phyloP scores from a whole-genome alignment of 2,888 invertebrate species.

The Phyto melanocephala region DNA sequence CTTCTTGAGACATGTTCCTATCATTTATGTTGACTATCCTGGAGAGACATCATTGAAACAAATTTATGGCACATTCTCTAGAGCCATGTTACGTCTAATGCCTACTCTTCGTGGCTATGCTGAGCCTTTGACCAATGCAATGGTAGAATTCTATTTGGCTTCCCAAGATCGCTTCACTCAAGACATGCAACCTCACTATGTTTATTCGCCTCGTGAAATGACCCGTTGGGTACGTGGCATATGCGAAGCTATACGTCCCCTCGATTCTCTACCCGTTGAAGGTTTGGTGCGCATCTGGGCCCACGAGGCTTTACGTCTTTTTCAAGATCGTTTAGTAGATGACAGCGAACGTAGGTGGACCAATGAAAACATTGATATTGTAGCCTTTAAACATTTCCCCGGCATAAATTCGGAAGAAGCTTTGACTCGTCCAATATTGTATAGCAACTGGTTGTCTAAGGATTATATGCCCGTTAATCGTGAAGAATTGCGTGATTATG shows the following conservation, averaged over 20 bases:
- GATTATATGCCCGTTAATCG: conserved; percentile 98
- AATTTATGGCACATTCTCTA: conserved; percentile 99
- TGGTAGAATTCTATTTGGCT: conserved; percentile 98
- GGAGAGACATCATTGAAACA: conserved; percentile 98
- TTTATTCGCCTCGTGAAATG: conserved; percentile 99
- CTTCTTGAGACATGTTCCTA: conserved; percentile 95
- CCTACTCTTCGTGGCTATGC: conserved; percentile 95
- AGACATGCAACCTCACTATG: conserved; percentile 99
- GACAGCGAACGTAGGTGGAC: conserved; percentile 98
- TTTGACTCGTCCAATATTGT: conserved; percentile 95
- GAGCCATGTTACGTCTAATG: conserved; percentile 97
- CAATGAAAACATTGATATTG: conserved; percentile 96
- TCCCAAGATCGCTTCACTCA: conserved; percentile 99
- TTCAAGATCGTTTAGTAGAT: conserved; percentile 95
- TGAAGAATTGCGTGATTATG: conserved; percentile 96
- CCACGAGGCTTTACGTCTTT: conserved; percentile 97
- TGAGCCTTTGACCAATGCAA: conserved; percentile 97
- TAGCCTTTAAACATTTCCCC: conserved; percentile 96
- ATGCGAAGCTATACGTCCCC: conserved; percentile 97
- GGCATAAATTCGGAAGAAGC: conserved; percentile 91
- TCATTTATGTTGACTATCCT: conserved; percentile 99
- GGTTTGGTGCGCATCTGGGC: conserved; percentile 99
- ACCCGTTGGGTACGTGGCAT: conserved; percentile 99
- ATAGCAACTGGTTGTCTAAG: conserved; percentile 99
- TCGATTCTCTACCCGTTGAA: conserved; percentile 94